Percentiles rank a stretch among this genome's conserved stretches.
These are phyloP conservation scores for Teinopalpus imperialis DNA, from an alignment of 2,888 invertebrate genomes.

Conservation along the genomic window DNA sequence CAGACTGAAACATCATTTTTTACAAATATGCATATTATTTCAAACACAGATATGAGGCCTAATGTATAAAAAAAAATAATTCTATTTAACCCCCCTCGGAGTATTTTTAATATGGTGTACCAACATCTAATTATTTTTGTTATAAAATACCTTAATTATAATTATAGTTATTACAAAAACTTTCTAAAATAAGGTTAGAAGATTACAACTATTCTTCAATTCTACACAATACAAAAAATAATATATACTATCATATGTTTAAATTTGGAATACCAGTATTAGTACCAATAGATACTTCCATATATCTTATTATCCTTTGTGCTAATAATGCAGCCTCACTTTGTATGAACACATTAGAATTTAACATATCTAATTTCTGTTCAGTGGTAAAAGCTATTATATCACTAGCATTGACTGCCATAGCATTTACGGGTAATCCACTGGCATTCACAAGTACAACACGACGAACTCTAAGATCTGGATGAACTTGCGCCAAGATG, in stretches of 20 bases:
- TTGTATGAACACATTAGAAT: conserved; percentile 54
- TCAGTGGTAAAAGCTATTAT: conserved; percentile 58
- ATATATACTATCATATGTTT: conserved; percentile 60
- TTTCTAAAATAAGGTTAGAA: no score
- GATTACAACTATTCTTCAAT: no score
- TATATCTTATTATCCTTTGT: conserved; percentile 57
- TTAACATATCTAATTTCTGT: conserved; percentile 59
- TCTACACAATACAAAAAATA: no score
- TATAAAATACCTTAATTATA: no score
- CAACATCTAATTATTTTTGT: no score
- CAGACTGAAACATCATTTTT: no score
- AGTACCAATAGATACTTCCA: conserved; percentile 66
- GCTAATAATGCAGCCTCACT: conserved; percentile 57
- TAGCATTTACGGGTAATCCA: conserved; percentile 58
- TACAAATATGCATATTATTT: no score
- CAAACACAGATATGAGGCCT: no score
- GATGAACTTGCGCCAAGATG: conserved; percentile 60
- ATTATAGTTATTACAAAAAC: no score
- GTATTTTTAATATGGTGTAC: no score
- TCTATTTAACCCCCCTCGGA: no score
- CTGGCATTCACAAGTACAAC: conserved; percentile 67
- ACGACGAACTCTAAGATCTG: conserved; percentile 62
- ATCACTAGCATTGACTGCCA: conserved; percentile 63
- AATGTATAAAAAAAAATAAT: no score
- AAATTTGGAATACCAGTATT: conserved; percentile 72